Conservation (phyloP, 2,113 vertebrate species). For the Galemys pyrenaicus region DNA sequence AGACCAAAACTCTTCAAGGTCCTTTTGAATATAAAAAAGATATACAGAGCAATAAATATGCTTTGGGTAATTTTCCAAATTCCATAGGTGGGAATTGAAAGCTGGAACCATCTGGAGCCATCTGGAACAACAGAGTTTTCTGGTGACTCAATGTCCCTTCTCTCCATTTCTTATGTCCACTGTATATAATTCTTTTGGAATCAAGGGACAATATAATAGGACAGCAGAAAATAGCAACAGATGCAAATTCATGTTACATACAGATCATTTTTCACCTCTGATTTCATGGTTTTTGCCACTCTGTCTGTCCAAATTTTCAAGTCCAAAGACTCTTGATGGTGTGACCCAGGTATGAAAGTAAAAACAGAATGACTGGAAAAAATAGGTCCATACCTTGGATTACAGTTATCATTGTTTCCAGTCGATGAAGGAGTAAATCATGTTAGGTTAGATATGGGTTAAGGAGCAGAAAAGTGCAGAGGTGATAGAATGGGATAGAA, state of each 20-base stretch:
- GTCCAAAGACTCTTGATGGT: not conserved
- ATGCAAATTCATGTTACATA: not conserved
- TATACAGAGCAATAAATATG: not conserved
- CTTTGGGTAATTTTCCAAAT: conserved; percentile 8
- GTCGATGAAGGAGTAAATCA: not conserved
- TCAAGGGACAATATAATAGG: not conserved
- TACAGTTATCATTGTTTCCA: not conserved
- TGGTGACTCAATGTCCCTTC: not conserved
- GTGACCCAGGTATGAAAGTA: not conserved
- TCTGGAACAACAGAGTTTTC: not conserved
- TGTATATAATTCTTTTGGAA: conserved; percentile 22
- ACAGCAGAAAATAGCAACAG: not conserved
- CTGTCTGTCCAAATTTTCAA: not conserved
- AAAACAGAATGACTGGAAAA: not conserved
- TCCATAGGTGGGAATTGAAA: not conserved
- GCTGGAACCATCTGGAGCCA: not conserved
- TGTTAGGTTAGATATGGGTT: not conserved
- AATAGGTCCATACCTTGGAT: not conserved
- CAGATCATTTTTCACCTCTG: not conserved
- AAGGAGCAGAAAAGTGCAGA: not conserved
- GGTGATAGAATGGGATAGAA: not conserved
- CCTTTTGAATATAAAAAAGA: not conserved
- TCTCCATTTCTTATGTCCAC: not conserved
- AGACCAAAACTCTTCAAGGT: conserved; percentile 1
- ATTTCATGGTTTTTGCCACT: not conserved